Evolutionary conservation across 2,888 invertebrate species (phyloP), one percentile per base, ranked within the genome.

Genomic region (Phoenoteleia sp.): DNA sequence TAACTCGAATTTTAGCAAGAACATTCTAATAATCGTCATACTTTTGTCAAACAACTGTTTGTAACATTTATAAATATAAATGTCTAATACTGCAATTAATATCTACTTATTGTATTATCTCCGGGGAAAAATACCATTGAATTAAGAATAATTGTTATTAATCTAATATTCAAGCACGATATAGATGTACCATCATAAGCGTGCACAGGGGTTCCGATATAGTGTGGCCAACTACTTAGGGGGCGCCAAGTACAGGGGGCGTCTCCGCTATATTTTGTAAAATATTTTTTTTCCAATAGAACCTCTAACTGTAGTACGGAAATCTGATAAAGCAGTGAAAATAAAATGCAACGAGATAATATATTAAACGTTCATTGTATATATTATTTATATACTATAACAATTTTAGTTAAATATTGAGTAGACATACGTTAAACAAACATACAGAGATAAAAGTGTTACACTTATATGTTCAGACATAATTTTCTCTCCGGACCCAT

Each of bases 401-500:
- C 11, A 36, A 36, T n/a, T 58, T 21, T 15, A 15, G 7, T 15
- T 39, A 39, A 39, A 15, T n/a, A 15, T 39, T 39, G 15, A 39
- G 15, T 39, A 4, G 11, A 33, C 11, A 33, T 33, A 33, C 11
- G 2, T 33, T 9, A 33, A 9, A 33, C 2, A 33, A 33, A 33
- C 33, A 33, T 33, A 9, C 33, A 9, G 33, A 33, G 33, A 33
- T 33, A 5, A 11, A 33, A 5, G 33, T 4, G 47, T 47, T 47
- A 47, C 27, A 27, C 15, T 64, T 47, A 64, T 25, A 64, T 29
- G n/a, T 64, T 64, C 17, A 64, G 29, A 17, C 19, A n/a, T n/a
- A 47, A 47, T 64, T 64, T 64, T 29, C 64, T 25, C 11, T 45
- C 47, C 15, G 64, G 47, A 27, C 64, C 64, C 17, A 64, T 64